Evolutionary conservation across 2,888 invertebrate species (phyloP).

Genomic region (Plagodis dolabraria): DNA sequence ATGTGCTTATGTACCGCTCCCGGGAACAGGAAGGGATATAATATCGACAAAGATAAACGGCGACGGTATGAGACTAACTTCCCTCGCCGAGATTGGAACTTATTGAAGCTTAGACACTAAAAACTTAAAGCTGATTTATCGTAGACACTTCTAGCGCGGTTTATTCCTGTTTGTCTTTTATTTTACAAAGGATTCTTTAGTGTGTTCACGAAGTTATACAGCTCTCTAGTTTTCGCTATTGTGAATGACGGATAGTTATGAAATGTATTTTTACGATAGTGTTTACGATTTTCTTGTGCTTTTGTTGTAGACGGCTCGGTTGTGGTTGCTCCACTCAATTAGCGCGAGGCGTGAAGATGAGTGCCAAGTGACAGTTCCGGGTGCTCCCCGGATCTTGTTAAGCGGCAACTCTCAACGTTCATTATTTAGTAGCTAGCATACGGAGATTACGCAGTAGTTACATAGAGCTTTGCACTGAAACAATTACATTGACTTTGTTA

Average conservation of each 20-base stretch:
- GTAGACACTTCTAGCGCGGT: conserved; percentile 19
- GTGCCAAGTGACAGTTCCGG: conserved; percentile 52
- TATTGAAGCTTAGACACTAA: conserved; percentile 31
- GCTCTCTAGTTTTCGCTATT: conserved; percentile 29
- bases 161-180: conserved; percentile 16
- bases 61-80: conserved; percentile 37
- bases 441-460: conserved; percentile 33
- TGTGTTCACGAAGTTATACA: conserved; percentile 29
- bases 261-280: conserved; percentile 50
- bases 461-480: conserved; percentile 21
- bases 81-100: conserved; percentile 32
- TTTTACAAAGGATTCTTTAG: conserved; percentile 13
- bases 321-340: conserved; percentile 56
- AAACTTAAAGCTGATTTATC: conserved; percentile 30
- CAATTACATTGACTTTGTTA: conserved; percentile 30
- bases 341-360: conserved; percentile 55
- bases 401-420: conserved; percentile 44
- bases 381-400: conserved; percentile 50
- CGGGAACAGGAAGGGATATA: conserved; percentile 40
- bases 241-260: conserved; percentile 27
- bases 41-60: conserved; percentile 41
- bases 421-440: conserved; percentile 52
- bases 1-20: conserved; percentile 39
- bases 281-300: conserved; percentile 49
- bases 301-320: conserved; percentile 42